Percentiles rank a stretch among this genome's conserved stretches.
These are phyloP conservation scores for Sternotherus odoratus DNA, from an alignment of 2,797 vertebrate species.

Conservation along the genomic window DNA sequence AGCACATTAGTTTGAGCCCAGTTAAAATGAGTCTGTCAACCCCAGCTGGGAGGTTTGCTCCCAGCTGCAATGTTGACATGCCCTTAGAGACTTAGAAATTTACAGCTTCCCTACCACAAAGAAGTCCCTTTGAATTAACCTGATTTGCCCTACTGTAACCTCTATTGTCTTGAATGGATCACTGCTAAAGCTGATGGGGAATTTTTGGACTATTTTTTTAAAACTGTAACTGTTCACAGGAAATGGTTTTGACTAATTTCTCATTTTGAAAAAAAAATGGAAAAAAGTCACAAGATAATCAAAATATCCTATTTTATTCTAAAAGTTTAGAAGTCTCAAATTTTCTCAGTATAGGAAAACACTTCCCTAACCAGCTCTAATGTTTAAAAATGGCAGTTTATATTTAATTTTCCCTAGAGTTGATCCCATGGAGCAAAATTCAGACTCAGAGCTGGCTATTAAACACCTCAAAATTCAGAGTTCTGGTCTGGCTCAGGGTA, in stretches of 20 bases:
- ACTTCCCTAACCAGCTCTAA: background rate
- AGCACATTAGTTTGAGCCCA: too few relatives aligned
- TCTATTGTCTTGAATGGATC: background rate
- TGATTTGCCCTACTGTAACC: background rate
- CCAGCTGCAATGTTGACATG: too few relatives aligned
- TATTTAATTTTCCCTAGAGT: background rate
- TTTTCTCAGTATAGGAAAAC: background rate
- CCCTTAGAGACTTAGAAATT: background rate
- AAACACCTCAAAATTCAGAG: background rate
- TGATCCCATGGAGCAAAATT: background rate
- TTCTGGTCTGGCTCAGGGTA: background rate
- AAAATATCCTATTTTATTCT: too few relatives aligned
- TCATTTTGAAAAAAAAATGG: background rate
- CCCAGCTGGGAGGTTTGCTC: too few relatives aligned
- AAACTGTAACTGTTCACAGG: background rate
- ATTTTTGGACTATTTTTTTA: background rate
- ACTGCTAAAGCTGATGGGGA: background rate
- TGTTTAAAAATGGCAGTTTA: background rate
- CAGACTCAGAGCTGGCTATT: background rate
- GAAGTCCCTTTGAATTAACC: background rate
- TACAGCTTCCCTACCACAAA: background rate
- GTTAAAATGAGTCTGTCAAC: too few relatives aligned
- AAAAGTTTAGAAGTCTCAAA: background rate
- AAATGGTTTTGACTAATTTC: background rate
- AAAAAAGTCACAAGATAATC: too few relatives aligned